Evolutionary conservation across 1,140 invertebrate genomes (phyloP), one percentile per base, ranked within the genome.

Genomic region (Drosophila parabipectinata): DNA sequence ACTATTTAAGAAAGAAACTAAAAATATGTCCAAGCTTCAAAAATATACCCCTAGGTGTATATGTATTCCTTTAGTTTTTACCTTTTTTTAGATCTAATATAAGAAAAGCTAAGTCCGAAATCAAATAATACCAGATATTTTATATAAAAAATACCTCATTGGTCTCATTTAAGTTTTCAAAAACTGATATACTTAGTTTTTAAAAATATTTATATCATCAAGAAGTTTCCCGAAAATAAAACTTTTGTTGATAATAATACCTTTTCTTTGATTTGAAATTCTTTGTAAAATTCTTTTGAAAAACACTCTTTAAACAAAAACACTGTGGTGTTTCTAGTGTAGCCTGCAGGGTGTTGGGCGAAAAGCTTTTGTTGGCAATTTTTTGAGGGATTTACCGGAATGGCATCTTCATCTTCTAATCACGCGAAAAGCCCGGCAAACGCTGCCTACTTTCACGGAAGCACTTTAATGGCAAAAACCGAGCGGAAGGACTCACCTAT

Each of bases 401-500:
- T 69, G 66, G 66, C 66, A 69, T 69, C 63, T 69, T 69, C 66
- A 69, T 69, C 66, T 69, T 68, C 32, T 69, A 69, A 69, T 69
- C 66, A 69, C 66, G 66, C 66, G 66, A 69, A 69, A 69, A 69
- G 51, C 66, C 66, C 41, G 14, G 15, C 63, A 24, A 69, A 47
- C 44, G 63, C 32, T 51, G 41, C 63, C 63, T 48, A 67, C 32
- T 48, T 69, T 24, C 66, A 15, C 64, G 63, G 51, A 69, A 69
- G 63, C 32, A 69, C 41, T 18, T 47, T 50, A 66, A 68, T 66
- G 32, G 62, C 21, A n/a, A 15, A 21, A 21, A 18, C 18, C 5
- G 9, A 10, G 18, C 15, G 8, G 28, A 32, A 30, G 34, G 15
- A 92, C 94, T 94, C 85, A 95, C 94, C 94, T 92, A 93, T 94